Evolutionary conservation across 2,797 vertebrate species (phyloP), one percentile per base, ranked within the genome.

Genomic region (Enteromius afrohamiltoni): DNA sequence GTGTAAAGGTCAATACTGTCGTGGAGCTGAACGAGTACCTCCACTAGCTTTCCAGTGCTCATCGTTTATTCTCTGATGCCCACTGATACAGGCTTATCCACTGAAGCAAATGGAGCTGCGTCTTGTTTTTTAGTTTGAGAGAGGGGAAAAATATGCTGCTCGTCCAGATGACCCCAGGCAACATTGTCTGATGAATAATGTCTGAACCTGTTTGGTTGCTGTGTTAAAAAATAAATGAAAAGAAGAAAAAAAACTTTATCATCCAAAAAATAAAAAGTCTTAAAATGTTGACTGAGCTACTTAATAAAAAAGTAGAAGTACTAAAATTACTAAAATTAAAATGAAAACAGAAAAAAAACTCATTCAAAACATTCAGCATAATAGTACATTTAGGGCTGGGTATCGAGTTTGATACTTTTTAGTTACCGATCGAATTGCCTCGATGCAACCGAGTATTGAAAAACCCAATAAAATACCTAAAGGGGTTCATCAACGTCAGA

Each of bases 1-100:
- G 31, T 31, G 53, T 76, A 85, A 87, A 88, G 86, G 86, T 87
- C 86, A 85, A 62, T 45, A 37, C 71, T 82, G 82, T 79, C 76
- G 8, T 42, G 78, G 42, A 47, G 62, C 37, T 87, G 53, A 75
- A 86, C 64, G 17, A 84, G 73, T 79, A 70, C 40, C 53, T 71
- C 73, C 31, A 65, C 70, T 71, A 76, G 76, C 31, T 53, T 79
- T 58, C 17, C 2, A 29, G 55, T 23, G 67, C 73, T 75, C 76
- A 82, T 75, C 31, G 81, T 70, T 42, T 62, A 65, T 65, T 34
- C 58, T 64, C 65, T 40, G 78, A 29, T 85, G 70, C 47, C 60
- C 34, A 80, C n/a, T 65, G 71, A 85, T 82, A 45, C 55, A 76
- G 40, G 51, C 14, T 62, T 45, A 64, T 83, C n/a, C 65, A 77